Evolutionary conservation across 2,888 invertebrate genomes (phyloP).

Genomic region (Lepidocyrtinus sp.): DNA sequence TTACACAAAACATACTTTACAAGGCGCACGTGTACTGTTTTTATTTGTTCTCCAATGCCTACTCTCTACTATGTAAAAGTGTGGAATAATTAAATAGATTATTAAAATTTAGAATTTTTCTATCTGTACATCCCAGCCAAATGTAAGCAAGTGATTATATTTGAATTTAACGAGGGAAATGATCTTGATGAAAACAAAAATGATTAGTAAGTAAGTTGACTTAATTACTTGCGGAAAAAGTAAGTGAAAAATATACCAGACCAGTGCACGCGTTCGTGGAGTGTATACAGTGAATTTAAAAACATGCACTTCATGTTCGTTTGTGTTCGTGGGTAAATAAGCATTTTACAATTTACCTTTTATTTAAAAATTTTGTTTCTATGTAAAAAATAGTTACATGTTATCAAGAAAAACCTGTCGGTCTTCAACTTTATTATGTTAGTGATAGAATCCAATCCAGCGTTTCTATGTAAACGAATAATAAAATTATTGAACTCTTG

Average conservation of each 20-base stretch:
- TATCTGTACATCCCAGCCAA: conserved; percentile 10
- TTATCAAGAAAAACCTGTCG: background rate
- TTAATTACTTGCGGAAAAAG: too few species aligned
- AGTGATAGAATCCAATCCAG: background rate
- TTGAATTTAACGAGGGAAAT: background rate
- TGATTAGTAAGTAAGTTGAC: background rate
- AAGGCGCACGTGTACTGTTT: background rate
- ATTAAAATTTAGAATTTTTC: background rate
- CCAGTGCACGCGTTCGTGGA: too few species aligned
- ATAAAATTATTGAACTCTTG: background rate
- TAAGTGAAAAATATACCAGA: too few species aligned
- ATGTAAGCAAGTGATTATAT: conserved; percentile 8
- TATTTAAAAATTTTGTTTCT: conserved; percentile 5
- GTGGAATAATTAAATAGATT: background rate
- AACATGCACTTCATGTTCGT: background rate
- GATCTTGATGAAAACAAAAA: background rate
- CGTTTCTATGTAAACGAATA: background rate
- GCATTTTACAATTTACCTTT: conserved; percentile 2
- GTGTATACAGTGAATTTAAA: background rate
- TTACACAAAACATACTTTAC: background rate
- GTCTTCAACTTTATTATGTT: conserved; percentile 4
- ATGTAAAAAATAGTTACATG: conserved; percentile 4
- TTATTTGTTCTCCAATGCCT: conserved; percentile 7
- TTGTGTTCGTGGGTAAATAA: conserved; percentile 5
- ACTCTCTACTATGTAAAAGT: too few species aligned